Base-by-base conservation (phyloP, 2,888 invertebrate species). In the Eupithecia pulchellata region DNA sequence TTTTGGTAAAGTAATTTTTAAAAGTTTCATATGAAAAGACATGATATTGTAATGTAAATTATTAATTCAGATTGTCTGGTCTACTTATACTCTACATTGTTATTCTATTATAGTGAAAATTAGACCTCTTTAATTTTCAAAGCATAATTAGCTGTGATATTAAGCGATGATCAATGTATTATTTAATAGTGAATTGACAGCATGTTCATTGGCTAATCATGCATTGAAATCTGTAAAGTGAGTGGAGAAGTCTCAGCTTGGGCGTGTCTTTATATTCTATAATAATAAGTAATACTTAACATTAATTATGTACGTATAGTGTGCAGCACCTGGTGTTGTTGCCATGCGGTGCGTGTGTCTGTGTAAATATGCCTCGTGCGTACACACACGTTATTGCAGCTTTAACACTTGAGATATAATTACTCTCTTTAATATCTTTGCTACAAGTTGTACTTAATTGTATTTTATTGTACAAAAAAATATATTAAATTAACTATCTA, bases 371-470 rank as follows among this genome's bases (percentile, higher is more conserved):
- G 93, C 93, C 92, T 89, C 76, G 92, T 89, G 93, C 93, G 92
- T 93, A 93, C 93, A 94, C 94, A 94, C 93, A 94, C 91, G 91
- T 89, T 89, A 87, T 89, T 91, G 92, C 93, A 92, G 93, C 93
- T 94, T 93, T 91, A 92, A 93, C 93, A 93, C 92, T 91, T 91
- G 90, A 91, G 89, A 92, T 92, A 91, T 91, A 92, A 93, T 93
- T 93, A 94, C 91, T 94, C 94, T 94, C 94, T 94, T 94, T 94
- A 93, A 95, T 95, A 95, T 95, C 95, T 95, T 95, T 95, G 95
- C 95, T 95, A 95, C 95, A 95, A 95, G 95, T 95, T 95, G 95
- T 95, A 95, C 95, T 96, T 95, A 95, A 95, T 95, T 94, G 93
- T 92, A 95, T 95, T 95, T 95, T 94, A 95, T 95, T 95, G 95